Evolutionary conservation across 2,888 invertebrate genomes (phyloP).

Genomic region (Eledona agricola): DNA sequence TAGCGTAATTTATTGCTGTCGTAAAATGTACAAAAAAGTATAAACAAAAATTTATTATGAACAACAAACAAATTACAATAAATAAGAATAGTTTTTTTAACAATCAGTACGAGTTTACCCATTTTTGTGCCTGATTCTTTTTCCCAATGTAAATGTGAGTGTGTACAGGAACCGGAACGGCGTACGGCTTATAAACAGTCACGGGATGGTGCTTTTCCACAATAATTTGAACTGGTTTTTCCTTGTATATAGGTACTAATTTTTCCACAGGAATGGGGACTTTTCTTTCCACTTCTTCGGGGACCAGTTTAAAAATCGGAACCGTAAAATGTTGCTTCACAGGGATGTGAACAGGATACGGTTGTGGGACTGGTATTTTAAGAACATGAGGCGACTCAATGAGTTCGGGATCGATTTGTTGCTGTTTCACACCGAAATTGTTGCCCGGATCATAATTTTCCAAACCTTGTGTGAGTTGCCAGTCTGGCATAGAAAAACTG

Average conservation of each 20-base stretch:
- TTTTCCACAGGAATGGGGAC: conserved; percentile 25
- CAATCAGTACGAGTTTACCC: conserved; percentile 4
- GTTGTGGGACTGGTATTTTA: conserved; percentile 23
- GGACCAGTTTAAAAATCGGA: conserved; percentile 21
- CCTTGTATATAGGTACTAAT: conserved; percentile 26
- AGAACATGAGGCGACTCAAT: conserved; percentile 15
- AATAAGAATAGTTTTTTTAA: too few species aligned
- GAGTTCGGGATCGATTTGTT: conserved; percentile 2
- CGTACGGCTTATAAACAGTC: conserved; percentile 20
- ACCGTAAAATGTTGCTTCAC: conserved; percentile 19
- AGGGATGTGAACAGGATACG: conserved; percentile 22
- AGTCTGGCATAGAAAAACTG: too few species aligned
- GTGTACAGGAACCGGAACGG: conserved; percentile 14
- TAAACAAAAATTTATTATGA: too few species aligned
- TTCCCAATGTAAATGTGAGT: conserved; percentile 17
- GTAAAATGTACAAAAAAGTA: too few species aligned
- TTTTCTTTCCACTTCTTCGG: conserved; percentile 23
- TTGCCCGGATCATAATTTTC: conserved; percentile 4
- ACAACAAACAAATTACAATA: too few species aligned
- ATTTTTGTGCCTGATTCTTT: conserved; percentile 5
- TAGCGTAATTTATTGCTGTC: too few species aligned
- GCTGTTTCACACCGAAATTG: conserved; percentile 5
- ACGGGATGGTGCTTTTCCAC: conserved; percentile 25
- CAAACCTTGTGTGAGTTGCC: conserved; percentile 10
- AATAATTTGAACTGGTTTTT: conserved; percentile 24